Evolutionary conservation across 2,888 invertebrate genomes (phyloP), one percentile per base, ranked within the genome.

Genomic region (Pristionchus maxplancki): DNA sequence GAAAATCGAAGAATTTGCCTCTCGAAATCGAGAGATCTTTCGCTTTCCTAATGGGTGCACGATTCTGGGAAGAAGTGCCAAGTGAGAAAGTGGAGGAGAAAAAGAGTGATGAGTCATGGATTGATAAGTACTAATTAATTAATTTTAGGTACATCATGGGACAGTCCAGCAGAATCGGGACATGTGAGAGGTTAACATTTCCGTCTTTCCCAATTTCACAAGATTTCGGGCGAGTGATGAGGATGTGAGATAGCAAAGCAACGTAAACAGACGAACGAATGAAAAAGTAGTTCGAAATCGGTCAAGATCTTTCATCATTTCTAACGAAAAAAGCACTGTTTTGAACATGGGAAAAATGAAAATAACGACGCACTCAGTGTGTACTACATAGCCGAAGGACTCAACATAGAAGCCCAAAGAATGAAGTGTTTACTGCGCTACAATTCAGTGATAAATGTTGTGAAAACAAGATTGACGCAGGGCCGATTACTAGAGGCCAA

Each of bases 101-200:
- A 67, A 28, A 20, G 4, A 20, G 15, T 2, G 44, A 44, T 44
- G 44, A 44, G 20, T 37, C 6, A 71, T 37, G 20, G 13, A 9
- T 37, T 53, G 4, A 53, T 9, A n/a, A 53, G 53, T n/a, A 58
- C 40, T 58, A 44, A 53, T 83, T 58, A 28, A 5, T 31, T 37
- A 64, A 48, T 34, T 88, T 20, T 62, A 88, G 88, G n/a, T 92
- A 92, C 89, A 91, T 93, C 15, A 90, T 94, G 53, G 94, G 94
- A 24, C 92, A 94, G 53, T 90, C 92, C 90, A 92, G 90, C 90
- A 92, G 71, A 91, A 28, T 93, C 94, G 78, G 88, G 90, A 24
- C 93, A 93, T 37, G 97, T 99, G 89, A 96, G 97, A 81, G 98
- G 98, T 83, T 20, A 53, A 37, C 34, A 11, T 2, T 11, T 20